Conservation (phyloP, 1,140 invertebrate genomes). For the Melitaea cinxia region DNA sequence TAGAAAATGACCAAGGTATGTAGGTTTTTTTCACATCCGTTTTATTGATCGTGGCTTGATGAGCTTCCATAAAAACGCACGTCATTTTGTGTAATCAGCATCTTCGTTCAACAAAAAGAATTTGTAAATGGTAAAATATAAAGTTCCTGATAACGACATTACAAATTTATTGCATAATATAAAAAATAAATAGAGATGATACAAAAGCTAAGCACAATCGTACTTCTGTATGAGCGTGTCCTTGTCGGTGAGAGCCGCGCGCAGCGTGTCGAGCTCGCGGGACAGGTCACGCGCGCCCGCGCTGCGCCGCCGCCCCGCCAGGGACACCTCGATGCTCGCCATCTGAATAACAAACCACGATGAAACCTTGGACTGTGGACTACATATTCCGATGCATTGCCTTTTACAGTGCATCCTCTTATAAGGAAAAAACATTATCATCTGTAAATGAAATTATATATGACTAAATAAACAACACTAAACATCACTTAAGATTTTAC, state of each 20-base stretch:
- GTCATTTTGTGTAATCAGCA: too few relatives aligned
- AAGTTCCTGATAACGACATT: too few relatives aligned
- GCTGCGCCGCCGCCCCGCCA: slow-evolving; percentile 85
- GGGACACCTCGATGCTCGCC: slow-evolving; percentile 92
- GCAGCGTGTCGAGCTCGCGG: slow-evolving; percentile 85
- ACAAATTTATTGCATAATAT: neutral
- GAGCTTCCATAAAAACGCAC: too few relatives aligned
- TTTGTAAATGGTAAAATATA: too few relatives aligned
- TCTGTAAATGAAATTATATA: neutral
- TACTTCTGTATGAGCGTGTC: slow-evolving; percentile 90
- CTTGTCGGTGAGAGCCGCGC: slow-evolving; percentile 88
- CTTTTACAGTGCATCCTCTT: neutral
- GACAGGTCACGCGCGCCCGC: slow-evolving; percentile 79
- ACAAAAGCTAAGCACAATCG: neutral
- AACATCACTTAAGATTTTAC: too few relatives aligned
- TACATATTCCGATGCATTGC: neutral
- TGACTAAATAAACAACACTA: neutral
- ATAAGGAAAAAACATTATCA: neutral
- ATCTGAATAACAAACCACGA: slow-evolving; percentile 83
- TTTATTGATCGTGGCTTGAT: too few relatives aligned
- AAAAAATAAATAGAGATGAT: neutral
- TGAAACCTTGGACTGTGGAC: neutral
- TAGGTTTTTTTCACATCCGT: too few relatives aligned
- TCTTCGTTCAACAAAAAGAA: too few relatives aligned
- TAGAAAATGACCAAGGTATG: too few relatives aligned